Evolutionary conservation across 2,888 invertebrate genomes (phyloP), one percentile per base, ranked within the genome.

Genomic region (Hermaeophaga mercurialis): DNA sequence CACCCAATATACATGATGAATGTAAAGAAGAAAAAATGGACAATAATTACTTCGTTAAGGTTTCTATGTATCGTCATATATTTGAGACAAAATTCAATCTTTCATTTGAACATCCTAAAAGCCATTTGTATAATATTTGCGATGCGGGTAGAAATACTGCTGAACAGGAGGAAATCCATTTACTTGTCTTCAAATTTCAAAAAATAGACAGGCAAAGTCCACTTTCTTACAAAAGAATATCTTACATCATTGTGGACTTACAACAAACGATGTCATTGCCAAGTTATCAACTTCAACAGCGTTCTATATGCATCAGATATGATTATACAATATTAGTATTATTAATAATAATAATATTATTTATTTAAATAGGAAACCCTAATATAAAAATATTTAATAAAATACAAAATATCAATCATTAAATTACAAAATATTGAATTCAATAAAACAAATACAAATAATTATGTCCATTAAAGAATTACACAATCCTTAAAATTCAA

Each of bases 1-100:
- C 41, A 55, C 28, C 15, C 49, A 8, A 14, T 55, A 3, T 49
- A 49, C 12, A 38, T 55, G 22, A 4, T 8, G 5, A 45, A 14
- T 55, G 44, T 26, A 12, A 46, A 44, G 28, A 17, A 36, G 28
- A 17, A 17, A 46, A 54, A 17, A n/a, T 54, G 7, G 46, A 54
- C 18, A 28, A 28, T 18, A 19, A 11, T 17, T 54, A 38, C 19
- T 28, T 28, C 18, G 53, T 46, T 8, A 49, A 44, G 5, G n/a
- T 34, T 36, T 49, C 31, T 18, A 31, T 44, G 8, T 49, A 55
- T 17, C 8, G 34, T 6, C 43, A 55, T 19, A 49, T 44, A 18
- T 49, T 55, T 44, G 43, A 34, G 28, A 55, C 38, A 12, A 55
- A 44, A n/a, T 55, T 49, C 6, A 49, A 55, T 28, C 22, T 55